These are phyloP conservation scores for Hydrozoanthus tunicans DNA, from an alignment of 64 coral and sea anemone species.

Conservation along the genomic window DNA sequence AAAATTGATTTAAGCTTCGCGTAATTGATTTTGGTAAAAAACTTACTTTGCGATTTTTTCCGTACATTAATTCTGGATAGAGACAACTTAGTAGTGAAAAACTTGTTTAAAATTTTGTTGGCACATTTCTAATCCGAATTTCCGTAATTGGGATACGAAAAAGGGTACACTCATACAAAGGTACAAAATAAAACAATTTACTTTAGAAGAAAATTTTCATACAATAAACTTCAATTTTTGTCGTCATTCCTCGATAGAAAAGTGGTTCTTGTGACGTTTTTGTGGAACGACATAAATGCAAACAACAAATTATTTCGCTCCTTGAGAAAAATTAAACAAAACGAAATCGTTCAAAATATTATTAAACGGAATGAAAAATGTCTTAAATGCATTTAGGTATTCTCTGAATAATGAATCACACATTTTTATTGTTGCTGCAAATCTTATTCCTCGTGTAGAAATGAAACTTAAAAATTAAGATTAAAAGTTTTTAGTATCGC, in stretches of 20 bases:
- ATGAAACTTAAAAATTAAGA: not conserved
- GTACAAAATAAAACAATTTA: not conserved
- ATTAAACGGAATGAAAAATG: not conserved
- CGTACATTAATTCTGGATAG: not conserved
- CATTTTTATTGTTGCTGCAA: not conserved
- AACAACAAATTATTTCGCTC: slow-evolving; percentile 33
- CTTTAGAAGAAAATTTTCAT: not conserved
- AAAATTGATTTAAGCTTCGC: not conserved
- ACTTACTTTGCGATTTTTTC: not conserved
- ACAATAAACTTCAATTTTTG: not conserved
- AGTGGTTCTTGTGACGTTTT: not conserved
- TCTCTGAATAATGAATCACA: not conserved
- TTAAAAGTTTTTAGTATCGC: not conserved
- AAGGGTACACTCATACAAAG: too few species aligned
- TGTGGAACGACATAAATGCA: not conserved
- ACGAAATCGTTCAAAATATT: slow-evolving; percentile 15
- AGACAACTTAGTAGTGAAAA: not conserved
- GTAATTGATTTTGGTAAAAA: not conserved
- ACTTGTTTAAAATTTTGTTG: too few species aligned
- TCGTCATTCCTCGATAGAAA: not conserved
- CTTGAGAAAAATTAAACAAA: slow-evolving; percentile 47
- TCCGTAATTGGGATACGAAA: too few species aligned
- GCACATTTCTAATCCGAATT: too few species aligned
- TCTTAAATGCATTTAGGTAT: not conserved
- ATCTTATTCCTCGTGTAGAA: not conserved